These are phyloP conservation scores for Phragmatobia fuliginosa DNA, from an alignment of 2,888 invertebrate species.

Conservation along the genomic window DNA sequence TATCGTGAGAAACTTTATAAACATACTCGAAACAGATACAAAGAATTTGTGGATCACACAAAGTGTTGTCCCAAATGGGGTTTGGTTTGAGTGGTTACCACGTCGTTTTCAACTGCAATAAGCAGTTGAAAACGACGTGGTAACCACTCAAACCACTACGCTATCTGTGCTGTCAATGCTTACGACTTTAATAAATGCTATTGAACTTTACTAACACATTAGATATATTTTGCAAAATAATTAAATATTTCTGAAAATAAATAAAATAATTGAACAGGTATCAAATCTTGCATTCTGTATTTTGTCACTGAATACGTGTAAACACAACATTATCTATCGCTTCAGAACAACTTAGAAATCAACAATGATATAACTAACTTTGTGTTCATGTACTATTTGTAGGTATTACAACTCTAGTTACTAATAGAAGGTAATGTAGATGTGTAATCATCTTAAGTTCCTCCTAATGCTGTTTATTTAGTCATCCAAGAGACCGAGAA, in stretches of 20 bases:
- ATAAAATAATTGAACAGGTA: neutral
- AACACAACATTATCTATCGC: neutral
- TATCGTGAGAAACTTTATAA: too few species aligned
- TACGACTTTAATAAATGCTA: too few species aligned
- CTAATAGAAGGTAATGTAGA: neutral
- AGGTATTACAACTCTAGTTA: neutral
- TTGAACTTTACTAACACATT: neutral
- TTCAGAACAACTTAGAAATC: neutral
- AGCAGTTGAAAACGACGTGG: too few species aligned
- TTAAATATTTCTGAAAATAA: too few species aligned
- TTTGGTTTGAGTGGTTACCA: too few species aligned
- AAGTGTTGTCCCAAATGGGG: too few species aligned
- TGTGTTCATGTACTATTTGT: neutral
- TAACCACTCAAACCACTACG: too few species aligned
- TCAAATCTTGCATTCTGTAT: neutral
- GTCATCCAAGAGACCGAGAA: neutral
- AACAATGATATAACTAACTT: neutral
- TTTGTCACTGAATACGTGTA: neutral
- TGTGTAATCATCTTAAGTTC: neutral
- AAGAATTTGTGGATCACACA: too few species aligned
- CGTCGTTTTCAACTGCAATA: too few species aligned
- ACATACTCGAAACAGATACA: too few species aligned
- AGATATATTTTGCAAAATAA: too few species aligned
- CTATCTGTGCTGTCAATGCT: too few species aligned
- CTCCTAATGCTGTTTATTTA: neutral